Base-by-base conservation (phyloP, 1,140 invertebrate genomes). In the Drosophila saltans region DNA sequence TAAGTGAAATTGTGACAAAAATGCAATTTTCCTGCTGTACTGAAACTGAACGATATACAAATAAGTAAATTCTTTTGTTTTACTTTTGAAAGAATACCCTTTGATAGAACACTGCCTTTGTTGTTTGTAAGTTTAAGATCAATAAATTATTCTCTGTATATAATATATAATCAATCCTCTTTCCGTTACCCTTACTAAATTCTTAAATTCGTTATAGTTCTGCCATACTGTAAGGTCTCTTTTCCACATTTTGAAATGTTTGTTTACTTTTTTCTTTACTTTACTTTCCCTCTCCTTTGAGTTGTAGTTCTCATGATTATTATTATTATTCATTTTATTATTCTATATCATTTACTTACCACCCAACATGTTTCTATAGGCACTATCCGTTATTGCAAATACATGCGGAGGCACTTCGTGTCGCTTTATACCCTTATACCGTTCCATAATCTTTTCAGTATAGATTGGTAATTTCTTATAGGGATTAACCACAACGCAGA, bases 361-460 rank as follows among this genome's bases (percentile, higher is more conserved):
- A 97, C 99, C 98, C 75, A 99, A 94, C 99, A 99, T 99, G 55
- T 97, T 98, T 91, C 98, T 95, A 93, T 99, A 99, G 45, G 99
- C 98, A 65, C 96, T 98, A 93, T 99, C 99, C 73, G 99, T 99
- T 93, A 99, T 99, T 91, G 99, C 98, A 93, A 99, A 99, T 52
- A 99, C 98, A 93, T 99, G 99, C 28, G 99, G 99, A 66, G 99
- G 99, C 62, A 99, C 97, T 94, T 99, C 98, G 94, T 99, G 98
- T 82, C 98, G 94, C 93, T 99, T 99, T 93, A 99, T 99, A 70
- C 99, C 99, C 95, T 99, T 99, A 94, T 99, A 99, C 93, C 98
- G 94, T 92, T 99, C 99, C 95, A 99, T 99, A 71, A 99, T 97
- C 93, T 98, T 98, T 93, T 99, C 98, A 89, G 98, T 99, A 94